Base-by-base conservation (phyloP, 1,140 invertebrate species). In the Melipona quadrifasciata region DNA sequence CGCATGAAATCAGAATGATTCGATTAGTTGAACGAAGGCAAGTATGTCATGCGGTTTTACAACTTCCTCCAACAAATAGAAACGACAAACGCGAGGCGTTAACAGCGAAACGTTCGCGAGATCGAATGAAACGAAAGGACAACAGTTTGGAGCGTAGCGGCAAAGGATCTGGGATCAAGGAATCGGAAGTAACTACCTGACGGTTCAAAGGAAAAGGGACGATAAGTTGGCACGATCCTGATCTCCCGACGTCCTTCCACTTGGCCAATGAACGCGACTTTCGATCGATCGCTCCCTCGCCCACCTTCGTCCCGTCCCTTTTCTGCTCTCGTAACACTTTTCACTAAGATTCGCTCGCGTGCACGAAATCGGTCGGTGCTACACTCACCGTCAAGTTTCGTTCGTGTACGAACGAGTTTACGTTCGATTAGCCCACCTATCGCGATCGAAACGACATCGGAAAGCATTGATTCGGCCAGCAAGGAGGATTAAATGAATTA, bases 121-220 rank as follows among this genome's bases (percentile, higher is more conserved):
- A 64, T 81, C 47, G 70, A 81, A 74, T 53, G 55, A 81, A 74
- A 81, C 17, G 55, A 10, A 47, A 31, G 27, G 31, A 53, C 24
- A 68, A 47, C 21, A 34, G 39, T 47, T 47, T 8, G 55, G 34
- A 17, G 17, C 3, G 61, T 21, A 21, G n/a, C 19, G 12, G 47
- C 19, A n/a, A 64, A 75, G 76, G 53, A 57, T 19, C 21, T 47
- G 34, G 34, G 47, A 34, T 58, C 57, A 11, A 80, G 61, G 82
- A 39, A 72, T 61, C 61, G 85, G 76, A 83, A 87, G 88, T 74
- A 86, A 87, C 82, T 80, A 61, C 16, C 61, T 73, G n/a, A 39
- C 67, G 16, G 34, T 61, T 80, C 64, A 39, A 82, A 82, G 85
- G 80, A 61, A 72, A 82, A 89, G 68, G 77, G 71, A 73, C 68